These are phyloP conservation scores for Spodoptera exigua DNA, from an alignment of 2,888 invertebrate genomes.

Conservation along the genomic window DNA sequence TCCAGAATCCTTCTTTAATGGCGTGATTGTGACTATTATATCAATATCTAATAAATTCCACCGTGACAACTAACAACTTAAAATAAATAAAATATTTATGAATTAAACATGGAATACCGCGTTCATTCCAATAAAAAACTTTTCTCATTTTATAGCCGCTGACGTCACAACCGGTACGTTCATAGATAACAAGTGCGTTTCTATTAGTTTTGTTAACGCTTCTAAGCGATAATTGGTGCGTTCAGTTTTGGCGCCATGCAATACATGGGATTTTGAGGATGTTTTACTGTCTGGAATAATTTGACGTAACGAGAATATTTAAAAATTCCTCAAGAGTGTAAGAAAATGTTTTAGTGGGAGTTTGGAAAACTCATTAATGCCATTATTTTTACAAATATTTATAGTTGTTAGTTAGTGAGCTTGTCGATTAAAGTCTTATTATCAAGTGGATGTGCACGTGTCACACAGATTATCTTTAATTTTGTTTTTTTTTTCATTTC, in stretches of 20 bases:
- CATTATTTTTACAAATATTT: too few relatives aligned
- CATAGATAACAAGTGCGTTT: conserved; percentile 29
- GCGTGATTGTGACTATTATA: too few relatives aligned
- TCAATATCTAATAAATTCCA: neutral
- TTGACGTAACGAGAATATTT: conserved; percentile 2
- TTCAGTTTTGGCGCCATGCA: conserved; percentile 58
- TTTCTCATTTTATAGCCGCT: conserved; percentile 23
- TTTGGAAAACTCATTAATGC: too few relatives aligned
- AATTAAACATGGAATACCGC: conserved; percentile 14
- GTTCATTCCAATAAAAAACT: neutral
- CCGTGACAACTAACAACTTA: neutral
- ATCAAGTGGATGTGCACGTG: too few relatives aligned
- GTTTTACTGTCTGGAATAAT: conserved; percentile 9
- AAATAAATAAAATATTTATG: conserved; percentile 1
- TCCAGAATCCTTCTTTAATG: too few relatives aligned
- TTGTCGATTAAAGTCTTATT: too few relatives aligned
- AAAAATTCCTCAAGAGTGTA: too few relatives aligned
- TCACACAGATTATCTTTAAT: too few relatives aligned
- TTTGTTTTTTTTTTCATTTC: too few relatives aligned
- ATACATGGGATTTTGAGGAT: conserved; percentile 7
- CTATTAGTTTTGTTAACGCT: conserved; percentile 52
- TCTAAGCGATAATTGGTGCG: conserved; percentile 53
- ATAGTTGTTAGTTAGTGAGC: too few relatives aligned
- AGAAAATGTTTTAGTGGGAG: too few relatives aligned
- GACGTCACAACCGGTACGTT: conserved; percentile 45